Evolutionary conservation across 2,888 invertebrate species (phyloP), one percentile per base, ranked within the genome.

Genomic region (Volucella inanis): DNA sequence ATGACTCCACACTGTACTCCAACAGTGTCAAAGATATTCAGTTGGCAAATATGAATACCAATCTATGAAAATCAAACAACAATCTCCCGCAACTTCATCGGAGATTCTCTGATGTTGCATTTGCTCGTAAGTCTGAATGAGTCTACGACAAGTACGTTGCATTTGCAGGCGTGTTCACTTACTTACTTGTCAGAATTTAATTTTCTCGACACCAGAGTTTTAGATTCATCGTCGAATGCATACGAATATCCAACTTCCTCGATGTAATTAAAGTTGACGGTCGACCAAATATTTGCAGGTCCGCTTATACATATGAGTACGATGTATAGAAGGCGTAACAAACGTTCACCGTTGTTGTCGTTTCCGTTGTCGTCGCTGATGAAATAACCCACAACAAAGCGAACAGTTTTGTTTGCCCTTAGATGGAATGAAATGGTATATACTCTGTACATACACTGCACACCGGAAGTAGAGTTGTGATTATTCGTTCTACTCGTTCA

Each of bases 251-350:
- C 54, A 47, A n/a, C 4, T 54, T n/a, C 41, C 43, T 45, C 61
- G 10, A 38, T 64, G 74, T 57, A 75, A 80, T 80, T 80, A 68
- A 31, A 80, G 50, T 75, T 75, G 80, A 75, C 78, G 47, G 50
- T 45, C 45, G 65, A 45, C 55, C 50, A 80, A 80, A 80, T 80
- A 80, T 80, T 80, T 75, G 50, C 74, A 39, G n/a, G 31, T 14
- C 54, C 38, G n/a, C 38, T 38, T 55, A 38, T 39, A 15, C 43
- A 31, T 31, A 31, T 31, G 50, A 43, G n/a, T 54, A n/a, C 54
- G 41, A n/a, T 14, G 12, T 31, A 41, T 41, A 52, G 52, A 49
- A 22, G 9, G n/a, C 31, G 31, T 31, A n/a, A 22, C 65, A 65
- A 65, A 39, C 15, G 41, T 52, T 52, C 39, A 39, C 43, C 39